A percentile compares a stretch with the other conserved stretches of the same genome.
Conservation (phyloP, 2,113 vertebrate species). For the Anser cygnoides region DNA sequence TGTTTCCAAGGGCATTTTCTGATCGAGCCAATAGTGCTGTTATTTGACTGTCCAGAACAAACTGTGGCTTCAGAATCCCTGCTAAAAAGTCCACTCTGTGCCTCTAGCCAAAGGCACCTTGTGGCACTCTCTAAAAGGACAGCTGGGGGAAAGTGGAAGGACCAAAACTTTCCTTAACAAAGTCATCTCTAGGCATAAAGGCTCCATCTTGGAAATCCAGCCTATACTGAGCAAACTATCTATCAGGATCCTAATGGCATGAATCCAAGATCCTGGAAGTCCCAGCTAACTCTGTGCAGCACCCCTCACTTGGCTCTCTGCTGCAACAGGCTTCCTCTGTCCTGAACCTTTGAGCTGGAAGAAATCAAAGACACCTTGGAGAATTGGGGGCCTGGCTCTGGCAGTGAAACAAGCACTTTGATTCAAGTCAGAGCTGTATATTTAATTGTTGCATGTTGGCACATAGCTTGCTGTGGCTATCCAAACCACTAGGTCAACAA, state of each 20-base stretch:
- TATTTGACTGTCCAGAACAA: not conserved
- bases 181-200: not conserved
- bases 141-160: not conserved
- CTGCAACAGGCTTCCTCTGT: not conserved
- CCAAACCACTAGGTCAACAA: not conserved
- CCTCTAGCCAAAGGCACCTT: not conserved
- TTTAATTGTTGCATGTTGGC: not conserved
- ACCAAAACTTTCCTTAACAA: not conserved
- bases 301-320: not conserved
- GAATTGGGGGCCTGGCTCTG: not conserved
- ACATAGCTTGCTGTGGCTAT: not conserved
- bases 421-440: not conserved
- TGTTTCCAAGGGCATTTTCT: not conserved
- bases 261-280: not conserved
- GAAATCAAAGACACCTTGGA: not conserved
- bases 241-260: accelerated
- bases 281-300: not conserved
- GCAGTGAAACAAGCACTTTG: not conserved
- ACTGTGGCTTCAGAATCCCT: not conserved
- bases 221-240: accelerated
- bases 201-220: not conserved
- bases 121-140: not conserved
- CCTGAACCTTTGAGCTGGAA: not conserved
- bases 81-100: not conserved
- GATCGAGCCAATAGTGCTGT: not conserved